Evolutionary conservation across 2,113 vertebrate species (phyloP).

Genomic region (Bucco capensis): DNA sequence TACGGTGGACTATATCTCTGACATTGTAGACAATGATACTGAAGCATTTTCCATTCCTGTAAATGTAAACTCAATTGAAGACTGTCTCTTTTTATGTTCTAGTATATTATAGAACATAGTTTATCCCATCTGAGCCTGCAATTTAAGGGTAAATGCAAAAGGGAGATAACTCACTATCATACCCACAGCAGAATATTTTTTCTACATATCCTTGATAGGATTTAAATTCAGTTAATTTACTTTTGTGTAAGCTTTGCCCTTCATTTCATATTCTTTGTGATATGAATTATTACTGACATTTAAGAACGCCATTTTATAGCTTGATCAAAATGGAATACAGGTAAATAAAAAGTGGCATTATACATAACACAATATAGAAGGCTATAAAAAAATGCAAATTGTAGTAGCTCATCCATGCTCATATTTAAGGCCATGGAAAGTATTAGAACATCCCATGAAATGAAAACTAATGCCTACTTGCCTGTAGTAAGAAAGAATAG

Average conservation of each 20-base stretch:
- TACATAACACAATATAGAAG: constrained; percentile 18
- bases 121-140: background rate
- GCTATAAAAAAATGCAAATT: constrained; percentile 53
- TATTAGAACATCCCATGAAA: background rate
- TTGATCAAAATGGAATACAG: constrained; percentile 52
- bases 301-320: constrained; percentile 42
- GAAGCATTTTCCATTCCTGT: background rate
- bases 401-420: background rate
- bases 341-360: constrained; percentile 65
- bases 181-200: constrained; percentile 15
- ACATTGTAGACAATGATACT: background rate
- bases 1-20: background rate
- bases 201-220: constrained; percentile 18
- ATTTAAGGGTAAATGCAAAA: constrained; percentile 2
- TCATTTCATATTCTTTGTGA: constrained; percentile 34
- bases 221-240: constrained; percentile 51
- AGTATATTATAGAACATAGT: background rate
- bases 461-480: background rate
- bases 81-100: background rate
- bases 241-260: constrained; percentile 43
- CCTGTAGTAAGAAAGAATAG: background rate
- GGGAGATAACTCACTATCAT: constrained; percentile 7
- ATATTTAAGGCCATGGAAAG: constrained; percentile 6
- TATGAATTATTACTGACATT: constrained; percentile 64
- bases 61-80: background rate